Percentiles rank a stretch among this genome's conserved stretches.
phyloP scores from a whole-genome alignment of 2,888 invertebrate genomes.

The Dasypolia templi region DNA sequence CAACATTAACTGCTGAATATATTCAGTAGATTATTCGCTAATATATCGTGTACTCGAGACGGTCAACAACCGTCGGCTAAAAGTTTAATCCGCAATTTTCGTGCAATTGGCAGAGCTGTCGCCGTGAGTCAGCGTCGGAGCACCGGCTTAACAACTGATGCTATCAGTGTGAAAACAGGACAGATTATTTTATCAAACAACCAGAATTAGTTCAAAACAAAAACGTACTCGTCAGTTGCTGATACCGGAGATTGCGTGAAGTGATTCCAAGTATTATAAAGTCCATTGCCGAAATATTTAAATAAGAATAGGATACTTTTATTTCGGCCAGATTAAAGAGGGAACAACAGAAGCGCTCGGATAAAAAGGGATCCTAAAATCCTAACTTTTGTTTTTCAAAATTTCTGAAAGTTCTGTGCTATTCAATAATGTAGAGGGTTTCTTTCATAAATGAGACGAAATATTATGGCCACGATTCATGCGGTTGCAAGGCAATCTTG shows the following conservation, averaged over 20 bases:
- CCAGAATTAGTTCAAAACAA: neutral
- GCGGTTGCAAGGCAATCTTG: constrained; percentile 40
- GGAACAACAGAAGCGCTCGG: constrained; percentile 2
- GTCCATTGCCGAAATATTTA: neutral
- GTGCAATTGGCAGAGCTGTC: neutral
- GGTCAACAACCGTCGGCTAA: constrained; percentile 9
- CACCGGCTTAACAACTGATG: neutral
- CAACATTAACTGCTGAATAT: constrained; percentile 13
- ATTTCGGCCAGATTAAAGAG: constrained; percentile 9
- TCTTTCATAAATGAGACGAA: constrained; percentile 3
- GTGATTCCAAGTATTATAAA: constrained; percentile 8
- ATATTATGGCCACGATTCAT: constrained; percentile 7
- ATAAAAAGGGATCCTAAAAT: neutral
- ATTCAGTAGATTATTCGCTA: constrained; percentile 31
- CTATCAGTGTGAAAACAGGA: constrained; percentile 18
- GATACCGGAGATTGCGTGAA: constrained; percentile 14
- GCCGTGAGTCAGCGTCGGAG: neutral
- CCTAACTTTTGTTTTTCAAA: neutral
- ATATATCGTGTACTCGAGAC: constrained; percentile 12
- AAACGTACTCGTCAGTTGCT: constrained; percentile 12
- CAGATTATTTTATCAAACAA: constrained; percentile 15
- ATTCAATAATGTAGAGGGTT: neutral
- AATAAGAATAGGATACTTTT: constrained; percentile 1
- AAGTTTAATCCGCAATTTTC: constrained; percentile 22
- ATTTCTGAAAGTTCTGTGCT: neutral